These are phyloP conservation scores for Marcusenius ussheri DNA, from an alignment of 2,113 vertebrate genomes.

Conservation along the genomic window DNA sequence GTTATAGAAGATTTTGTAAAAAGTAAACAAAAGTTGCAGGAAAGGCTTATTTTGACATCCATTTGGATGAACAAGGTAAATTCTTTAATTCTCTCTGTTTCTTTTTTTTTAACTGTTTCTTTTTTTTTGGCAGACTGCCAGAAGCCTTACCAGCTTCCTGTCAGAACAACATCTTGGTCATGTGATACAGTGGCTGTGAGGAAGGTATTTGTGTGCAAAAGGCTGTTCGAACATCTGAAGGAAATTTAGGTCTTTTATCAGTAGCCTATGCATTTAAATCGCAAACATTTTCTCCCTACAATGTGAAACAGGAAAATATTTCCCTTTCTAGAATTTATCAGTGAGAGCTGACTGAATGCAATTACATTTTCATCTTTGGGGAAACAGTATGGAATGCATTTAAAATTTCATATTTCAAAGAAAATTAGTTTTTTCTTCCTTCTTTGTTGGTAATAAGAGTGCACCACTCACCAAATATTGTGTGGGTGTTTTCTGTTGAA, in stretches of 20 bases:
- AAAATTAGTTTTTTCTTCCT: background rate
- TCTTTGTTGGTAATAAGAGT: background rate
- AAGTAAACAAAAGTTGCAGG: background rate
- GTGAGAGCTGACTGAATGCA: background rate
- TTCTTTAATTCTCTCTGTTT: background rate
- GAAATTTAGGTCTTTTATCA: background rate
- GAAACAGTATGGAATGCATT: background rate
- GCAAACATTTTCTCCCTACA: background rate
- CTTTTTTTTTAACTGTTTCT: background rate
- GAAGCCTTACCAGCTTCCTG: background rate
- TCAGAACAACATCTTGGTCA: background rate
- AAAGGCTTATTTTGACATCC: background rate
- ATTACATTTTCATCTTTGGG: constrained; percentile 13
- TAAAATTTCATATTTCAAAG: constrained; percentile 6
- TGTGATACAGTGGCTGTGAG: background rate
- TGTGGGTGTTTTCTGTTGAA: constrained; percentile 5
- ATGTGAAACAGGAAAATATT: constrained; percentile 2
- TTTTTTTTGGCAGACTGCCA: background rate
- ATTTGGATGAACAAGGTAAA: background rate
- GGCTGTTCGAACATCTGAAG: background rate
- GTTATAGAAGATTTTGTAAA: background rate
- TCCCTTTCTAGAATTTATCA: background rate
- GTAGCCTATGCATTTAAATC: background rate
- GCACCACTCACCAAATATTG: background rate
- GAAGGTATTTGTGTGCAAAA: background rate